These are phyloP conservation scores for Hypolimnas misippus DNA, from an alignment of 2,888 invertebrate genomes.

Conservation along the genomic window DNA sequence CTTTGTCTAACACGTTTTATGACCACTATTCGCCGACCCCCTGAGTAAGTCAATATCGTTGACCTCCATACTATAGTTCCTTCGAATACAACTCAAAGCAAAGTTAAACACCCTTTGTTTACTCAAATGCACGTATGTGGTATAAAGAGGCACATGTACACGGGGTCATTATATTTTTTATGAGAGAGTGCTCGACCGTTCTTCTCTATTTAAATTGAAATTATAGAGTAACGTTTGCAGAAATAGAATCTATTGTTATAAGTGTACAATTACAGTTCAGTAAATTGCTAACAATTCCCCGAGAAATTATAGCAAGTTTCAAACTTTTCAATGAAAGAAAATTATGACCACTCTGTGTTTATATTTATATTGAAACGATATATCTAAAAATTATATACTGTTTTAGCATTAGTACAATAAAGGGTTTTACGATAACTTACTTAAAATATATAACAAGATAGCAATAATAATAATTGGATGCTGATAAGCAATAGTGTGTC, in stretches of 20 bases:
- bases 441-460: not conserved
- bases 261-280: not conserved
- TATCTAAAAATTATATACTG: not conserved
- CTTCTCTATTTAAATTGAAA: constrained; percentile 19
- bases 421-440: not conserved
- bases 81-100: constrained; percentile 68
- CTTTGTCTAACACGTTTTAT: not conserved
- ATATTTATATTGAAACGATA: not conserved
- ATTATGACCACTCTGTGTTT: not conserved
- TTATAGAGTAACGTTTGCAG: constrained; percentile 20
- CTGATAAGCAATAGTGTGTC: too few relatives aligned
- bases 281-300: constrained; percentile 4
- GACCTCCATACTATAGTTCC: constrained; percentile 58
- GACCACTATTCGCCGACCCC: constrained; percentile 11
- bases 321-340: constrained; percentile 1
- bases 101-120: constrained; percentile 72
- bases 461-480: too few relatives aligned
- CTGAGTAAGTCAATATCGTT: constrained; percentile 65
- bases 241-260: constrained; percentile 2
- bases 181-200: not conserved
- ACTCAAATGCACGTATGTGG: constrained; percentile 69
- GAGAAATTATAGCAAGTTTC: constrained; percentile 2
- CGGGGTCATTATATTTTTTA: constrained; percentile 25
- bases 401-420: not conserved
- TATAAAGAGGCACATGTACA: constrained; percentile 58